These are phyloP conservation scores for Drosophila mettleri DNA, from an alignment of 2,888 invertebrate species.

Conservation along the genomic window DNA sequence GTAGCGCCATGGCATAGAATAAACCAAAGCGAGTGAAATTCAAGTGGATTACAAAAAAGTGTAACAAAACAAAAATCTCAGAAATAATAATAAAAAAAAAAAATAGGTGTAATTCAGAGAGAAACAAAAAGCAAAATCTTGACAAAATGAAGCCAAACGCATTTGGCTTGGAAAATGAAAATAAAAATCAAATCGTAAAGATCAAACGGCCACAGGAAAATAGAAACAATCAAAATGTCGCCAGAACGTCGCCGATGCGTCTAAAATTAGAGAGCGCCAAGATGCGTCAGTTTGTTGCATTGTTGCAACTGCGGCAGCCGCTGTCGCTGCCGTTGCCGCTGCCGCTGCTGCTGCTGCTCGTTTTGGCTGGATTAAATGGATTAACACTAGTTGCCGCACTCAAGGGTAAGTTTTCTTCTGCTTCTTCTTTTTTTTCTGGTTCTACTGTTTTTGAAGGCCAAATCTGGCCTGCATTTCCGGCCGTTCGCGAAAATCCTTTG, in stretches of 20 bases:
- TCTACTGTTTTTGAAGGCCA: constrained; percentile 72
- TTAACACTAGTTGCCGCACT: constrained; percentile 83
- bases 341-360: constrained; percentile 62
- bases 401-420: constrained; percentile 80
- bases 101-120: background rate
- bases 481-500: constrained; percentile 42
- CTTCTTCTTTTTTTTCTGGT: background rate
- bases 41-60: constrained; percentile 27
- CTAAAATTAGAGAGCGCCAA: constrained; percentile 68
- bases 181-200: constrained; percentile 38
- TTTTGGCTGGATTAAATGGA: constrained; percentile 82
- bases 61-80: background rate
- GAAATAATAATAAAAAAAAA: background rate
- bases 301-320: constrained; percentile 38
- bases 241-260: constrained; percentile 45
- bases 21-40: constrained; percentile 13
- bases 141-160: constrained; percentile 72
- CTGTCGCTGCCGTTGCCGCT: too few relatives aligned
- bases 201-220: constrained; percentile 49
- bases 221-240: constrained; percentile 60
- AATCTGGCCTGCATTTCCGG: constrained; percentile 50
- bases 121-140: constrained; percentile 33
- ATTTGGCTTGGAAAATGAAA: constrained; percentile 54
- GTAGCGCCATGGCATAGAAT: constrained; percentile 52
- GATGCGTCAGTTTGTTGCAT: constrained; percentile 43